A percentile compares a stretch with the other conserved stretches of the same genome.
phyloP scores from a whole-genome alignment of 2,888 invertebrate genomes.

The Geotrupes spiniger region DNA sequence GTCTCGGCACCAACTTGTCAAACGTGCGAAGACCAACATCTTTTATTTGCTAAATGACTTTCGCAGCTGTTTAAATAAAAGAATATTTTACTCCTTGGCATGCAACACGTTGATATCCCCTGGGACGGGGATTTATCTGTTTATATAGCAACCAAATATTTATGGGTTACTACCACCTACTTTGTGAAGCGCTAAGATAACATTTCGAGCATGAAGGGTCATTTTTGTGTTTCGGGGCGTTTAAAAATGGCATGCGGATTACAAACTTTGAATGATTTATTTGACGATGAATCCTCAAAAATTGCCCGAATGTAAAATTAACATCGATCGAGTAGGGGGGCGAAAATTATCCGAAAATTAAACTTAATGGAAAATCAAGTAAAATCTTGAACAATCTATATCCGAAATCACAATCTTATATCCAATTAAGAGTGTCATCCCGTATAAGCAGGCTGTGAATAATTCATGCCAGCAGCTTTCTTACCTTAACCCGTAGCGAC shows the following conservation, averaged over 20 bases:
- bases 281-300: background rate
- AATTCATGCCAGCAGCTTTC: constrained; percentile 50
- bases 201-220: background rate
- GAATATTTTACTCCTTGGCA: constrained; percentile 24
- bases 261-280: background rate
- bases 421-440: constrained; percentile 50
- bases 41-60: constrained; percentile 37
- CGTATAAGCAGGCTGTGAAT: constrained; percentile 45
- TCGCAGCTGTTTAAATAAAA: constrained; percentile 41
- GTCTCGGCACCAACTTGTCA: constrained; percentile 21
- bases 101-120: constrained; percentile 25
- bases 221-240: too few relatives aligned
- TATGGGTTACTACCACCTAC: constrained; percentile 11
- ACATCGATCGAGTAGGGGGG: background rate
- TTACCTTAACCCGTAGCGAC: constrained; percentile 51
- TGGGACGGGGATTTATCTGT: constrained; percentile 28
- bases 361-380: constrained; percentile 40
- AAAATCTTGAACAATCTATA: constrained; percentile 48
- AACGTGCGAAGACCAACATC: constrained; percentile 25
- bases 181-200: constrained; percentile 3
- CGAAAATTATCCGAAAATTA: constrained; percentile 8
- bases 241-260: too few relatives aligned
- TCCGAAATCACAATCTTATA: constrained; percentile 48
- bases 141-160: constrained; percentile 26
- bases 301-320: background rate